Evolutionary conservation across 2,797 vertebrate species (phyloP), one percentile per base, ranked within the genome.

Genomic region (Poecilia wingei): DNA sequence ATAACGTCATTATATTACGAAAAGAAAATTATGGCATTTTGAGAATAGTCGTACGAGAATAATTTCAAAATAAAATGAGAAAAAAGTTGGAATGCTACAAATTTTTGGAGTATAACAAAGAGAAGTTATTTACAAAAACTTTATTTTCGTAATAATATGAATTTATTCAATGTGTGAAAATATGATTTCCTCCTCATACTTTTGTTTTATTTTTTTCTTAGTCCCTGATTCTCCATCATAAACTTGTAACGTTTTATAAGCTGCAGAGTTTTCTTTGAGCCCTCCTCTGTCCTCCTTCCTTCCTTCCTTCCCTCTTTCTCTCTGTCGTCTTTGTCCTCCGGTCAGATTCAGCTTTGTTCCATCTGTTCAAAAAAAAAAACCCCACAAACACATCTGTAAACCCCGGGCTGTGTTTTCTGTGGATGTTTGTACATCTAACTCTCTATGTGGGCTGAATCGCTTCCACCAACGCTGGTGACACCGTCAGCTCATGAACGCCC

Each of bases 391-490:
- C 86, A 84, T 87, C 86, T 89, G 87, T 92, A 79, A 88, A 89
- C 89, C 87, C 87, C 87, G 92, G 93, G 89, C 93, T 93, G 93
- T 93, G 90, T 91, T 91, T 89, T 92, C 84, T 90, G 85, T 93
- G 91, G 91, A 92, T 93, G 92, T 94, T 93, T 93, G 92, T 92
- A 90, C 94, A 89, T 95, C 91, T 92, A 80, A 93, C 82, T 90
- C 78, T 92, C 83, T 92, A 76, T 92, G 91, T 94, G 90, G 89
- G 90, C 87, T 82, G 75, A 91, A 85, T 81, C 93, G 92, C 92
- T 92, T 91, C 85, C 82, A 78, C 93, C 92, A 91, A 93, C 86
- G 78, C 88, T 74, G 86, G 89, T 92, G 93, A 94, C 88, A 89
- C 87, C 80, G 74, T 89, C 79, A 86, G 86, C 91, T 86, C 84